These are phyloP conservation scores for Epicauta chinensis DNA, from an alignment of 1,140 invertebrate genomes.

Conservation along the genomic window DNA sequence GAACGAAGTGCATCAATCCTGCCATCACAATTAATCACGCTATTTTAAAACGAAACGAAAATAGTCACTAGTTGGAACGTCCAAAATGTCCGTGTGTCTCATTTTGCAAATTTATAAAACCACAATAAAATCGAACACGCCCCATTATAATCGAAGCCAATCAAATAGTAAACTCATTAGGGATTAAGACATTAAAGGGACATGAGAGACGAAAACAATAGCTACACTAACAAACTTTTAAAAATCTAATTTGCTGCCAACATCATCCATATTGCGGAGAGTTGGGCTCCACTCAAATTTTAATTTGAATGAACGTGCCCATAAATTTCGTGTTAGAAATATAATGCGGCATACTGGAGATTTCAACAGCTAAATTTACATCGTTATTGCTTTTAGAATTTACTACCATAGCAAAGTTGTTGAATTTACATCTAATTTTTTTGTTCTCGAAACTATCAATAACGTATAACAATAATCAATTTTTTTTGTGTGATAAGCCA, in stretches of 20 bases:
- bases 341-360: conserved; percentile 30
- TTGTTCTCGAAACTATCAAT: conserved; percentile 1
- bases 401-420: conserved; percentile 4
- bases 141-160: no score
- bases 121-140: neutral
- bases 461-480: no score
- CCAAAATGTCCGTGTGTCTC: conserved; percentile 1
- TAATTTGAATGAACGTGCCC: conserved; percentile 34
- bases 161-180: no score
- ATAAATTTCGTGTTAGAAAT: conserved; percentile 33
- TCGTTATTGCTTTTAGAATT: conserved; percentile 32
- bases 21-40: conserved; percentile 14
- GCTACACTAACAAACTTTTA: conserved; percentile 25
- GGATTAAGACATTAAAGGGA: neutral
- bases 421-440: neutral
- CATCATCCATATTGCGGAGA: conserved; percentile 22
- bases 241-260: conserved; percentile 28
- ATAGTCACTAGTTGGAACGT: conserved; percentile 11
- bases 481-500: no score
- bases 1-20: conserved; percentile 15
- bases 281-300: conserved; percentile 34
- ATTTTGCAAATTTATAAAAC: no score
- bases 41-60: conserved; percentile 19
- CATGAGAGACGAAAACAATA: no score
- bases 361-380: conserved; percentile 34